Conservation (phyloP, 2,888 invertebrate genomes). For the Heliconius hortense region DNA sequence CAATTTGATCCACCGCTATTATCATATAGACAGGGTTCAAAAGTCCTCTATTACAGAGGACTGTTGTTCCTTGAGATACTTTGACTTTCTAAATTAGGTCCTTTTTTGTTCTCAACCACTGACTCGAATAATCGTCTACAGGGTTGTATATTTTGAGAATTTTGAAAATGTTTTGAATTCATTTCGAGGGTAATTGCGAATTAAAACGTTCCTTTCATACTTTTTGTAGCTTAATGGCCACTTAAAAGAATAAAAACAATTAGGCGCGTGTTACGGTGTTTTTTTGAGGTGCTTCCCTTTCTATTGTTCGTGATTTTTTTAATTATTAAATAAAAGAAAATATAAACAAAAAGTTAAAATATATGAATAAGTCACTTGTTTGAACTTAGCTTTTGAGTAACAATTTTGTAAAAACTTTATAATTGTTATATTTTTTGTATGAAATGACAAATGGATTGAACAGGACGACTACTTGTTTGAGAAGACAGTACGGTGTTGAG, state of each 20-base stretch:
- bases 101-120: constrained; percentile 38
- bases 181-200: constrained; percentile 36
- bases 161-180: constrained; percentile 44
- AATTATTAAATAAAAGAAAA: background rate
- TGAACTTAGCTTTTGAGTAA: too few relatives aligned
- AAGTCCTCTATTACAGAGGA: constrained; percentile 29
- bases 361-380: too few relatives aligned
- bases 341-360: too few relatives aligned
- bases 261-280: constrained; percentile 11
- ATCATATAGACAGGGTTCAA: constrained; percentile 50
- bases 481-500: too few relatives aligned
- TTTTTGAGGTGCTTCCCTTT: constrained; percentile 5
- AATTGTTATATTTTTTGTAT: too few relatives aligned
- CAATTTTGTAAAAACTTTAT: too few relatives aligned
- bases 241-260: constrained; percentile 27
- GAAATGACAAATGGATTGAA: too few relatives aligned
- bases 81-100: constrained; percentile 43
- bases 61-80: constrained; percentile 6
- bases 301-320: background rate
- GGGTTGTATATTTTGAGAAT: constrained; percentile 27
- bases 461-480: too few relatives aligned
- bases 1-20: constrained; percentile 48
- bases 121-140: constrained; percentile 29
- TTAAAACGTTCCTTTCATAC: constrained; percentile 38
- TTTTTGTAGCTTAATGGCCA: constrained; percentile 38